Evolutionary conservation across 30 jellyfish, hydroid and myxozoan genomes (phyloP).

Genomic region (Pseudorhiza aurosa): DNA sequence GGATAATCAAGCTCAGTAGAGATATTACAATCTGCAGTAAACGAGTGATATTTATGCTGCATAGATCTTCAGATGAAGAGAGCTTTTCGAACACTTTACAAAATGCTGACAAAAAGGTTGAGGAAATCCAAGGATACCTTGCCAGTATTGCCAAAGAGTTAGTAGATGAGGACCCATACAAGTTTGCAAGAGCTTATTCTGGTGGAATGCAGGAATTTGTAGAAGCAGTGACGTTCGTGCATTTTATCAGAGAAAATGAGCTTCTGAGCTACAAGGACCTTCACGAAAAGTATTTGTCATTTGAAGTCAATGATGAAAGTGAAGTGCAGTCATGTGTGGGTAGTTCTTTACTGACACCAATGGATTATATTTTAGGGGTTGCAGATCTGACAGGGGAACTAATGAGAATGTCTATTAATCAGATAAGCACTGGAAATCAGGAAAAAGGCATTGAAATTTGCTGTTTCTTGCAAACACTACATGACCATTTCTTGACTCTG

Average conservation of each 20-base stretch:
- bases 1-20: slow-evolving; percentile 74
- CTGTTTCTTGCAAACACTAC: slow-evolving; percentile 43
- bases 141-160: slow-evolving; percentile 61
- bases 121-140: slow-evolving; percentile 15
- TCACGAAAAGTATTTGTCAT: slow-evolving; percentile 22
- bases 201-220: slow-evolving; percentile 90
- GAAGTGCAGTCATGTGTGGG: not conserved
- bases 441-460: slow-evolving; percentile 63
- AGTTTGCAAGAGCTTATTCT: slow-evolving; percentile 67
- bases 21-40: slow-evolving; percentile 80
- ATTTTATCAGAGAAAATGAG: slow-evolving; percentile 40
- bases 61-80: slow-evolving; percentile 60
- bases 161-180: slow-evolving; percentile 62
- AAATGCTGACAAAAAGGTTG: slow-evolving; percentile 67
- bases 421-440: slow-evolving; percentile 65
- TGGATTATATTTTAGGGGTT: slow-evolving; percentile 82
- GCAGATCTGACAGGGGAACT: slow-evolving; percentile 97
- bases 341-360: slow-evolving; percentile 41
- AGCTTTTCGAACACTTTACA: not conserved
- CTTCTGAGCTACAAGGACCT: slow-evolving; percentile 61
- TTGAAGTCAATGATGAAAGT: slow-evolving; percentile 8
- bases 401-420: slow-evolving; percentile 79
- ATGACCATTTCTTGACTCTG: slow-evolving; percentile 58
- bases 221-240: slow-evolving; percentile 82
- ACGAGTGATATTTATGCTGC: slow-evolving; percentile 72